phyloP scores from a whole-genome alignment of 2,113 vertebrate genomes.

The Spheniscus mendiculus region DNA sequence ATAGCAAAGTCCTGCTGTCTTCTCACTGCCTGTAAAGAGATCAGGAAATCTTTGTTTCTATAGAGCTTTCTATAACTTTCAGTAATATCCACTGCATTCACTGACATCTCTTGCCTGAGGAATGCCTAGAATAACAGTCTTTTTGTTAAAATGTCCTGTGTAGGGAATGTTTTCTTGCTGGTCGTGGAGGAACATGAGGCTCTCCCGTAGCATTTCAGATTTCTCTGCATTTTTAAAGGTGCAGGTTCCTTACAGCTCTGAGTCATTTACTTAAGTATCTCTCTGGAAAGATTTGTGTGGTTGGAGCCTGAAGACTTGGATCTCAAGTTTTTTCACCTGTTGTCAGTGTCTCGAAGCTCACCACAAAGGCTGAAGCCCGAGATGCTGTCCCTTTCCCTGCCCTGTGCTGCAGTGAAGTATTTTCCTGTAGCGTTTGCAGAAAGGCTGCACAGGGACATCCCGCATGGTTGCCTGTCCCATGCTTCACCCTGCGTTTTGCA shows the following conservation, averaged over 20 bases:
- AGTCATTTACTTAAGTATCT: neutral
- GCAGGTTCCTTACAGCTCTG: neutral
- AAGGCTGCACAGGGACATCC: neutral
- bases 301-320: neutral
- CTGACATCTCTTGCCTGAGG: neutral
- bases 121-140: neutral
- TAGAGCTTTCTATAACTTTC: neutral
- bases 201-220: neutral
- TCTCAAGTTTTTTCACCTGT: neutral
- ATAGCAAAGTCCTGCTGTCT: too few relatives aligned
- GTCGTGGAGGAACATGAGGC: rapidly evolving
- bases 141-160: neutral
- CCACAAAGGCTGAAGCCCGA: neutral
- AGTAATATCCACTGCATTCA: neutral
- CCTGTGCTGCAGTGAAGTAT: neutral
- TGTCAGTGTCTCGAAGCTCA: neutral
- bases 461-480: rapidly evolving
- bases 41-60: neutral
- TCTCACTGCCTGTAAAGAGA: neutral
- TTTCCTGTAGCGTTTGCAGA: neutral
- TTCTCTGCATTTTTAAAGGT: neutral
- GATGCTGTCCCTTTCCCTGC: neutral
- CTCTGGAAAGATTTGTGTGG: neutral
- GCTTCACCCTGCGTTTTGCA: neutral
- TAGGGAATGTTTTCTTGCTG: too few relatives aligned